These are phyloP conservation scores for Plectus sambesii DNA, from an alignment of 1,140 invertebrate species.

Conservation along the genomic window DNA sequence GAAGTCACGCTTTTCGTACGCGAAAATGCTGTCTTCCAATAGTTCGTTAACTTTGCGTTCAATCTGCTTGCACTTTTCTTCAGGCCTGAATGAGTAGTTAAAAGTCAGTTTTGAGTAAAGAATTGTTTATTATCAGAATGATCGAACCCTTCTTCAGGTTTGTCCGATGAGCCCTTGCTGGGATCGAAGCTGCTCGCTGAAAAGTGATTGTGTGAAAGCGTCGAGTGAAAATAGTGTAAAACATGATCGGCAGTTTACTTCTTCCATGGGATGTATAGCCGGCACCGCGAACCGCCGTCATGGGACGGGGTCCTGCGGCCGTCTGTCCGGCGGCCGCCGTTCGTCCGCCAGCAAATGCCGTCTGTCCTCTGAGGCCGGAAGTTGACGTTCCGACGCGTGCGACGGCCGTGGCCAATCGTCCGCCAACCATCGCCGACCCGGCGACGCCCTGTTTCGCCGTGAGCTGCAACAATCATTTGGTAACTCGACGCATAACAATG, in stretches of 20 bases:
- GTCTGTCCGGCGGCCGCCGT: conserved; percentile 39
- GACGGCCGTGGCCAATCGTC: too few species aligned
- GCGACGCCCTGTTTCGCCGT: too few species aligned
- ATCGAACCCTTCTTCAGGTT: conserved; percentile 14
- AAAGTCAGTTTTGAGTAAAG: too few species aligned
- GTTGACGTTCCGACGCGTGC: background rate
- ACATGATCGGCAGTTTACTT: conserved; percentile 33
- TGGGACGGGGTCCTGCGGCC: conserved; percentile 58
- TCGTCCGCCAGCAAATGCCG: conserved; percentile 26
- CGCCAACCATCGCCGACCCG: too few species aligned
- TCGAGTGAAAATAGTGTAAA: conserved; percentile 11
- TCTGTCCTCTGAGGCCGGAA: conserved; percentile 16
- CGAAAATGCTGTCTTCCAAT: conserved; percentile 69
- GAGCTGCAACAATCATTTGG: conserved; percentile 24
- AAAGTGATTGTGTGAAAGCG: conserved; percentile 1
- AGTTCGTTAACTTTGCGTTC: conserved; percentile 70
- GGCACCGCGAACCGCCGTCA: conserved; percentile 86
- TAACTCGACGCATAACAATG: conserved; percentile 47
- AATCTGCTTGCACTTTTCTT: conserved; percentile 68
- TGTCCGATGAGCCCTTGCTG: conserved; percentile 4
- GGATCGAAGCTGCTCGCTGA: conserved; percentile 62
- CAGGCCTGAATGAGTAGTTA: conserved; percentile 62
- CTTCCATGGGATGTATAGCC: conserved; percentile 68
- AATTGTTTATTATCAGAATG: too few species aligned
- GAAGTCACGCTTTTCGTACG: conserved; percentile 54